phyloP scores from a whole-genome alignment of 2,797 vertebrate species.

The Meda fulgida region DNA sequence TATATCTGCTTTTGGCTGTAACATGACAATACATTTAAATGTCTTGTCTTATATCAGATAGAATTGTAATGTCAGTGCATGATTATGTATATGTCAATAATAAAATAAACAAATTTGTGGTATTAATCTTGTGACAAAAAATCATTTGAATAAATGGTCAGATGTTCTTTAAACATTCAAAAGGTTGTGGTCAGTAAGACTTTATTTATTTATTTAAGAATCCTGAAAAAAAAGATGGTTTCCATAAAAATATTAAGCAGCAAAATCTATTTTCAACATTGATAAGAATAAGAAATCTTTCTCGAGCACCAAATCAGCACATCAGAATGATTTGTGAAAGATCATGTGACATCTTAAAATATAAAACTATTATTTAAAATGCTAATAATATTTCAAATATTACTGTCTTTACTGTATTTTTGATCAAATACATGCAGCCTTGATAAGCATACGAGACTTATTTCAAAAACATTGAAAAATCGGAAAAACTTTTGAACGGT shows the following conservation, averaged over 20 bases:
- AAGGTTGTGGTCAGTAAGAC: too few species aligned
- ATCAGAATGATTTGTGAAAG: too few species aligned
- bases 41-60: background rate
- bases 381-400: background rate
- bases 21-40: background rate
- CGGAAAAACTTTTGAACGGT: background rate
- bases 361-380: background rate
- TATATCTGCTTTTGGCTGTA: background rate
- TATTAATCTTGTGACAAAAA: too few species aligned
- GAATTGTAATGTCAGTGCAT: background rate
- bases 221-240: too few species aligned
- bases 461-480: background rate
- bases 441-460: background rate
- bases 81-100: background rate
- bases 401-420: background rate
- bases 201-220: too few species aligned
- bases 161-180: too few species aligned
- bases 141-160: too few species aligned
- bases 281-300: too few species aligned
- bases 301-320: too few species aligned
- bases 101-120: too few species aligned
- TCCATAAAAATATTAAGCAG: too few species aligned
- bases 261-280: too few species aligned
- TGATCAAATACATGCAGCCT: background rate
- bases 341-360: background rate